Evolutionary conservation across 1,140 invertebrate genomes (phyloP).

Genomic region (Drosophila obscura): DNA sequence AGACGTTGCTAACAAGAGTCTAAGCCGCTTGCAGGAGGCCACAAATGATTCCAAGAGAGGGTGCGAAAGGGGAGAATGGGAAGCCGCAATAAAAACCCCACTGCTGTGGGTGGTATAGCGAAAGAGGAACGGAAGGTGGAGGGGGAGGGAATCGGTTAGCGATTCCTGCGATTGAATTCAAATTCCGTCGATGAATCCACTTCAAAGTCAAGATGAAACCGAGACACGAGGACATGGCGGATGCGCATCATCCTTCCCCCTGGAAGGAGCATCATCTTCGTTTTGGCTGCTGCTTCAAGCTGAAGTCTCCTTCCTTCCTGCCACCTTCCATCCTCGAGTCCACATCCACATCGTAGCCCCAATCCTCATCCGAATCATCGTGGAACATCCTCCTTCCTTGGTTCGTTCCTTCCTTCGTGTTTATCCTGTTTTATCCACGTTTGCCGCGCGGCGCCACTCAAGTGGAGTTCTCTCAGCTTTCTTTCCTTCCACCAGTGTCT

Average conservation of each 20-base stretch:
- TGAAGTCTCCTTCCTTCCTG: background rate
- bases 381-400: slow-evolving; percentile 12
- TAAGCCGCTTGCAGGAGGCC: slow-evolving; percentile 36
- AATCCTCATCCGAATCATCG: slow-evolving; percentile 18
- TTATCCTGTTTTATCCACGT: slow-evolving; percentile 56
- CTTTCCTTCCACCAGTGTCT: background rate
- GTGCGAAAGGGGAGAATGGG: slow-evolving; percentile 8
- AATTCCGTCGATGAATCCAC: slow-evolving; percentile 56
- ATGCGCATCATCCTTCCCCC: slow-evolving; percentile 4
- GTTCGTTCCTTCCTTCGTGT: slow-evolving; percentile 14
- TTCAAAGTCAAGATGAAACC: slow-evolving; percentile 71
- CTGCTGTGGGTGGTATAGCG: slow-evolving; percentile 23
- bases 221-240: slow-evolving; percentile 42
- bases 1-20: slow-evolving; percentile 63
- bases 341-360: no score
- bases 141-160: slow-evolving; percentile 40
- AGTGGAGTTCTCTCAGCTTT: slow-evolving; percentile 15
- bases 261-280: slow-evolving; percentile 26
- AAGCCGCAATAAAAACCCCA: slow-evolving; percentile 66
- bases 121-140: background rate
- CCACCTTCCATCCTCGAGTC: no score
- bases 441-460: slow-evolving; percentile 40
- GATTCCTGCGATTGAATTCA: slow-evolving; percentile 70
- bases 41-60: slow-evolving; percentile 29
- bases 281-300: slow-evolving; percentile 29